Evolutionary conservation across 2,888 invertebrate species (phyloP).

Genomic region (Serrognathus titanus): DNA sequence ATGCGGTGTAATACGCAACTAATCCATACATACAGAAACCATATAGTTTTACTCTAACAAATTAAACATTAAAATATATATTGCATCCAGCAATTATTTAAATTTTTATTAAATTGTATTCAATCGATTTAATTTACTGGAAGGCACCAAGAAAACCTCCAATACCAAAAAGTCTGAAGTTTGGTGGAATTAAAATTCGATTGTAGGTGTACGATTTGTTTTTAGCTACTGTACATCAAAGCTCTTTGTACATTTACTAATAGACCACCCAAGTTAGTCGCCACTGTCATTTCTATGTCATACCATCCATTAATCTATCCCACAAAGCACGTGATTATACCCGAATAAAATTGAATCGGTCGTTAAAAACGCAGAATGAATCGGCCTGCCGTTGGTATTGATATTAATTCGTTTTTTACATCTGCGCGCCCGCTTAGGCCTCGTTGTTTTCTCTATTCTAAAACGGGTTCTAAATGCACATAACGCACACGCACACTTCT

Average conservation of each 20-base stretch:
- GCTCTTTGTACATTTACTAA: not conserved
- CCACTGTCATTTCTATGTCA: slow-evolving; percentile 17
- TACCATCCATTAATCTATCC: slow-evolving; percentile 19
- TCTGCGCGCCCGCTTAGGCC: not conserved
- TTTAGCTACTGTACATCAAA: not conserved
- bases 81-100: too few species aligned
- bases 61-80: too few species aligned
- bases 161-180: too few species aligned
- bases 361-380: too few species aligned
- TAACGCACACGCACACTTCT: not conserved
- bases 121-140: too few species aligned
- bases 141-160: too few species aligned
- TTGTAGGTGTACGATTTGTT: not conserved
- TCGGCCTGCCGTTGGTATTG: not conserved
- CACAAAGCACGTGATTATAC: slow-evolving; percentile 17
- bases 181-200: too few species aligned
- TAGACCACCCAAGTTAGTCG: slow-evolving; percentile 18
- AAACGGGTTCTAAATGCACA: not conserved
- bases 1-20: too few species aligned
- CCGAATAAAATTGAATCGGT: too few species aligned
- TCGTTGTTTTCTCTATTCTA: not conserved
- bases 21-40: too few species aligned
- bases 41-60: too few species aligned
- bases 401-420: slow-evolving; percentile 1
- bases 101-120: too few species aligned